phyloP scores from a whole-genome alignment of 2,797 vertebrate genomes.

The Spondyliosoma cantharus region DNA sequence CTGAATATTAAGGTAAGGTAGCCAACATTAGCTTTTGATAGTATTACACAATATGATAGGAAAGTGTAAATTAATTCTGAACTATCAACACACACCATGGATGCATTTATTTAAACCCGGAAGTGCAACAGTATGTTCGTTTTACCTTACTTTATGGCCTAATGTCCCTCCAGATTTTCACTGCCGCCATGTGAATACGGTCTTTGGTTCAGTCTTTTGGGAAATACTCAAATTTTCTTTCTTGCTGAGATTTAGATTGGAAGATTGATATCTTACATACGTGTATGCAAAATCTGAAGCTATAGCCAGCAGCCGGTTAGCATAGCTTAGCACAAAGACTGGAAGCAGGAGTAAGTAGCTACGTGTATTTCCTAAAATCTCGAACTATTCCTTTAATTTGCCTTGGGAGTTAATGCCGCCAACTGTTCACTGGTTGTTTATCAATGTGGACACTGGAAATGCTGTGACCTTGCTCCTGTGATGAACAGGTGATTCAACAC shows the following conservation, averaged over 20 bases:
- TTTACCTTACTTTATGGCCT: too few species aligned
- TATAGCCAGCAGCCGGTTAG: background rate
- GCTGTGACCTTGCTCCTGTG: slow-evolving; percentile 38
- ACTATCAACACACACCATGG: too few species aligned
- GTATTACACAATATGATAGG: too few species aligned
- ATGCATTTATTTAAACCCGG: too few species aligned
- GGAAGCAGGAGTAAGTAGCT: background rate
- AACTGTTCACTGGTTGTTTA: slow-evolving; percentile 45
- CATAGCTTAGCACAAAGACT: slow-evolving; percentile 9
- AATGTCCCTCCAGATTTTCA: too few species aligned
- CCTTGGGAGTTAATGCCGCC: slow-evolving; percentile 55
- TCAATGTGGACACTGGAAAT: slow-evolving; percentile 53
- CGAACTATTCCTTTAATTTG: slow-evolving; percentile 25
- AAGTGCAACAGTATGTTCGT: too few species aligned
- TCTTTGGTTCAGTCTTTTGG: slow-evolving; percentile 10
- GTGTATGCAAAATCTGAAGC: background rate
- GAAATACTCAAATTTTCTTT: background rate
- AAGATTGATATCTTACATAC: background rate
- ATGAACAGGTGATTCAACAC: slow-evolving; percentile 17
- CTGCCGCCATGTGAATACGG: too few species aligned
- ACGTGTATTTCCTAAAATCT: slow-evolving; percentile 11
- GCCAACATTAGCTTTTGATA: too few species aligned
- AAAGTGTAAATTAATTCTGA: too few species aligned
- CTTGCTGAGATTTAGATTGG: background rate
- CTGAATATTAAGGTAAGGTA: too few species aligned